Percentiles rank a stretch among this genome's conserved stretches.
These are phyloP conservation scores for Trissoscelio sp. DNA, from an alignment of 2,888 invertebrate genomes.

Conservation along the genomic window DNA sequence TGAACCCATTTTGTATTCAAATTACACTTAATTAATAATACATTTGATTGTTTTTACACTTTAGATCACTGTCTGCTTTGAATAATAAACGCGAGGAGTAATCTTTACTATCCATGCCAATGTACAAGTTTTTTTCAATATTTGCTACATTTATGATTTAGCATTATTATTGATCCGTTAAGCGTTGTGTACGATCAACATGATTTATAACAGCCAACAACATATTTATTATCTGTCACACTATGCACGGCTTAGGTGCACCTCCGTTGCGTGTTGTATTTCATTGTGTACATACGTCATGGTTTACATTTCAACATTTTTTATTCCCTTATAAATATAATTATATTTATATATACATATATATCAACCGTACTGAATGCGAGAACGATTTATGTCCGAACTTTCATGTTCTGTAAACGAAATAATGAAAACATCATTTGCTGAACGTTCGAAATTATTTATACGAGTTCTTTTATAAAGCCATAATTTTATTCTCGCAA, in stretches of 20 bases:
- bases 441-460: background rate
- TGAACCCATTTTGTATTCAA: background rate
- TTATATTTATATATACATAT: conserved; percentile 15
- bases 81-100: conserved; percentile 12
- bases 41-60: too few relatives aligned
- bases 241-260: conserved; percentile 71
- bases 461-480: conserved; percentile 64
- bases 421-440: background rate
- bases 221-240: conserved; percentile 64
- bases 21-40: background rate
- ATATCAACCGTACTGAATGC: conserved; percentile 18
- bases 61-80: background rate
- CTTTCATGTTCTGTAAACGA: background rate
- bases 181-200: conserved; percentile 56
- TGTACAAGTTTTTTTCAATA: conserved; percentile 37
- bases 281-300: conserved; percentile 65
- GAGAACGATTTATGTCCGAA: conserved; percentile 12
- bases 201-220: conserved; percentile 60
- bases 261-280: conserved; percentile 68
- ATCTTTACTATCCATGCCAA: conserved; percentile 40
- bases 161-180: conserved; percentile 63
- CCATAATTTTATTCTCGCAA: conserved; percentile 40
- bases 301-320: conserved; percentile 58
- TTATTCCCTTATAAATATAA: conserved; percentile 18
- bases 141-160: conserved; percentile 59